Base-by-base conservation (phyloP, 1,140 invertebrate species). In the Philotrypesis tridentata region DNA sequence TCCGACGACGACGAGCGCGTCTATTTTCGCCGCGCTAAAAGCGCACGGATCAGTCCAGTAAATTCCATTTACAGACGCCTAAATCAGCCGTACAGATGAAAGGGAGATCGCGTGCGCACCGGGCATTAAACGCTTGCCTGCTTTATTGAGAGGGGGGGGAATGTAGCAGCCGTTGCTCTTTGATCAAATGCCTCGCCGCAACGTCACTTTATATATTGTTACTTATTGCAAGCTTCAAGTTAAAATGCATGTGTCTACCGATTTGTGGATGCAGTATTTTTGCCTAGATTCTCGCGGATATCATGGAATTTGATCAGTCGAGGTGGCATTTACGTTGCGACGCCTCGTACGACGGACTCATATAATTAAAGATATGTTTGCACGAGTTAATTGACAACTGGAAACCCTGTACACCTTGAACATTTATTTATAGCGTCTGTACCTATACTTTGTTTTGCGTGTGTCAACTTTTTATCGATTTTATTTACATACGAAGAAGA, bases 1-100 rank as follows among this genome's bases (percentile, higher is more conserved):
- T 63, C 40, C 27, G 74, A 67, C 74, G 60, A 61, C 31, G 37
- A 55, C 63, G 40, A 61, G 23, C 17, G 11, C 11, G 12, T 68
- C 76, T 78, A 78, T 78, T 80, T 80, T 73, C 25, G 23, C 55
- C 43, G 31, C 23, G 33, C 70, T 72, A 40, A 43, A 40, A 33
- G 60, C 74, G 12, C 23, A 7, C 11, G 14, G 37, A 63, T 72
- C 33, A 43, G 55, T 79, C 82, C 82, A 83, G 79, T 84, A 83
- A 84, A 86, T 83, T 84, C 80, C 83, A 84, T 86, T 84, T 82
- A 84, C 81, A 83, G 82, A 61, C 79, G 84, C 80, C 80, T 80
- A 85, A 86, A 84, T 86, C 84, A 83, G 74, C 60, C 43, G 61
- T 48, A 40, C 31, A 80, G 81, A 84, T 84, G 73, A 83, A 84